phyloP scores from a whole-genome alignment of 1,140 invertebrate genomes.

The Antheraea mylitta region DNA sequence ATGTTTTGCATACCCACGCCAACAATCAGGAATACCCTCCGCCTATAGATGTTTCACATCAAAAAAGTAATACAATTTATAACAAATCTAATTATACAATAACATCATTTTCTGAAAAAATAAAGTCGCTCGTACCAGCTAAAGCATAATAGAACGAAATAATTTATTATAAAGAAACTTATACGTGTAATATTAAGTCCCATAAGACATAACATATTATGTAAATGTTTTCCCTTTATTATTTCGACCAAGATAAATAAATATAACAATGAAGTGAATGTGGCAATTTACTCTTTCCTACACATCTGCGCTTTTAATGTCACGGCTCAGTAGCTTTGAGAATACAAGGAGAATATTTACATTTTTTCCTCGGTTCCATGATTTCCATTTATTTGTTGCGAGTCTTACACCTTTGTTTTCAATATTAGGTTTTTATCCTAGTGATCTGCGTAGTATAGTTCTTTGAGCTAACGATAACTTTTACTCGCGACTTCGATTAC shows the following conservation, averaged over 20 bases:
- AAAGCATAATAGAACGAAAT: no score
- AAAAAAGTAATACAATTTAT: no score
- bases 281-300: neutral
- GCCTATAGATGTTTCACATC: no score
- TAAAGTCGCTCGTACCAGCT: no score
- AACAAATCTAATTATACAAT: no score
- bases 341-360: neutral
- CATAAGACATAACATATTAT: neutral
- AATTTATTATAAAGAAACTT: neutral
- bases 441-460: no score
- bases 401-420: neutral
- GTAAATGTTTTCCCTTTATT: neutral
- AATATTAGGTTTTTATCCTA: neutral
- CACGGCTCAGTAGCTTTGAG: neutral
- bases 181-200: neutral
- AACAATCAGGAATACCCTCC: no score
- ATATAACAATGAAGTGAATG: neutral
- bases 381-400: neutral
- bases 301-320: conserved; percentile 1
- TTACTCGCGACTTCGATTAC: no score
- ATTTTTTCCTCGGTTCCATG: neutral
- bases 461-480: no score
- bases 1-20: no score
- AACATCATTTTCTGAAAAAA: no score
- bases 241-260: neutral